Conservation (phyloP, 2,113 vertebrate species). For the Thunnus thynnus region DNA sequence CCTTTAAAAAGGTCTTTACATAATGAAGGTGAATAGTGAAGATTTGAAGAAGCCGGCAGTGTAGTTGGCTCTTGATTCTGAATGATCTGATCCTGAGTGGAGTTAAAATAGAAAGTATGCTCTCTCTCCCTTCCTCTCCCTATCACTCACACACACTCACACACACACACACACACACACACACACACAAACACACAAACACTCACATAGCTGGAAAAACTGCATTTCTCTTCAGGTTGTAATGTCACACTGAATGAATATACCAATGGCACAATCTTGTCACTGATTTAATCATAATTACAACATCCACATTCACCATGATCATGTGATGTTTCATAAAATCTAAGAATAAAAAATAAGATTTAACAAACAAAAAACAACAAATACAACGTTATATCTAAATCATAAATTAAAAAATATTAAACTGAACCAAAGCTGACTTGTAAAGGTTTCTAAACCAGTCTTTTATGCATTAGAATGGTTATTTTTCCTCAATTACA, state of each 20-base stretch:
- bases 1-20: constrained; percentile 9
- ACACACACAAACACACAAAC: no score
- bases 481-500: no score
- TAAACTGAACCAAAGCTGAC: not conserved
- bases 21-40: constrained; percentile 4
- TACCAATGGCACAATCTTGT: not conserved
- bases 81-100: constrained; percentile 10
- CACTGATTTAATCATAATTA: not conserved
- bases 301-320: not conserved
- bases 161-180: not conserved
- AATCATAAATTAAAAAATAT: not conserved
- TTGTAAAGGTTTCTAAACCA: not conserved
- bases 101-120: constrained; percentile 21
- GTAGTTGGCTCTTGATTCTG: not conserved
- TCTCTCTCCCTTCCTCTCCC: not conserved
- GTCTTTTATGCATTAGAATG: not conserved
- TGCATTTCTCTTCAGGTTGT: constrained; percentile 42
- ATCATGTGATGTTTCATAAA: not conserved
- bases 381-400: no score
- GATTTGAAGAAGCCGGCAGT: constrained; percentile 7
- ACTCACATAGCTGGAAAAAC: constrained; percentile 51
- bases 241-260: not conserved
- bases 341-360: not conserved
- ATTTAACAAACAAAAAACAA: no score
- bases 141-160: not conserved